Conservation (phyloP, 92 coral and sea anemone genomes). For the Micromussa lordhowensis region DNA sequence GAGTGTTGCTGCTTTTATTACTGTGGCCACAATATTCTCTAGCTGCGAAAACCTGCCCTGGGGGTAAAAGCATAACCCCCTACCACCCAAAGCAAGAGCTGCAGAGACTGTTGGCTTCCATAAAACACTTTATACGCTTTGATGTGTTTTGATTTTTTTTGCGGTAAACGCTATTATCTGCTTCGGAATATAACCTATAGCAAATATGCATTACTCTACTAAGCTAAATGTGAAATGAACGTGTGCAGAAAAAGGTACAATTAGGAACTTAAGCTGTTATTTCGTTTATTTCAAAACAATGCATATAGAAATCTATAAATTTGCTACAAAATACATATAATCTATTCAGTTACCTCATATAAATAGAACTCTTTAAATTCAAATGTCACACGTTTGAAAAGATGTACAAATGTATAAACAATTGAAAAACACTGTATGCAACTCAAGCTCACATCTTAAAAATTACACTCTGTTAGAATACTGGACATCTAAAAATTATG, state of each 20-base stretch:
- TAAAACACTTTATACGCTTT: neutral
- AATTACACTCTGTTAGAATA: neutral
- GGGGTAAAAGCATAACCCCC: too few relatives aligned
- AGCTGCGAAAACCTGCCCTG: neutral
- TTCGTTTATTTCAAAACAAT: neutral
- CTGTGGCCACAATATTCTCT: neutral
- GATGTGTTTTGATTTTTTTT: too few relatives aligned
- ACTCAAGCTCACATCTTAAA: neutral
- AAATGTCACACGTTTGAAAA: slow-evolving; percentile 1
- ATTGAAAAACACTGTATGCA: neutral
- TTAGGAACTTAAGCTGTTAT: neutral
- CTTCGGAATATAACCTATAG: too few relatives aligned
- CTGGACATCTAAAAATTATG: too few relatives aligned
- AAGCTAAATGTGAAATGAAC: too few relatives aligned
- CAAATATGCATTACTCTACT: neutral
- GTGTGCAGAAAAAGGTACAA: neutral
- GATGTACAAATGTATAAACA: neutral
- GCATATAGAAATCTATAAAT: too few relatives aligned
- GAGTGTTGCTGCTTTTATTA: too few relatives aligned
- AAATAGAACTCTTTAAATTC: neutral
- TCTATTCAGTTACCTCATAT: neutral
- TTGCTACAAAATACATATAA: neutral
- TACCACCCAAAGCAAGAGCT: neutral
- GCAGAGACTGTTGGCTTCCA: neutral
- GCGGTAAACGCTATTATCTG: too few relatives aligned